Percentiles rank a stretch among this genome's conserved stretches.
Conservation (phyloP, 2,797 vertebrate genomes). For the Ctenosaura bakeri region DNA sequence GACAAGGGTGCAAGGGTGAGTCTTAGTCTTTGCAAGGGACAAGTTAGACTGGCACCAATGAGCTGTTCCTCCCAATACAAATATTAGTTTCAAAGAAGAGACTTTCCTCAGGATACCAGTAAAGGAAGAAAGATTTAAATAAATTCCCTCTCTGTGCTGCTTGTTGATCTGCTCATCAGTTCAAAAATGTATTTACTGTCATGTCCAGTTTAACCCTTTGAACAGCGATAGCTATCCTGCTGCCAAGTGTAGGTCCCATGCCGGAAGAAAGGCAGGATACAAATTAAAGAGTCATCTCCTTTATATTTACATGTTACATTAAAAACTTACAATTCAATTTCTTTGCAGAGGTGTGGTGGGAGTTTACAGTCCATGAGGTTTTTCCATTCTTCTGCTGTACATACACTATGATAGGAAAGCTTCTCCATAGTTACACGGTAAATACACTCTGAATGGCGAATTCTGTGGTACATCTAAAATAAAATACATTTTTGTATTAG, state of each 20-base stretch:
- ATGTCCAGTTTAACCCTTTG: neutral
- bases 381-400: constrained; percentile 97
- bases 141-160: neutral
- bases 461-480: constrained; percentile 96
- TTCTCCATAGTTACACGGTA: constrained; percentile 99
- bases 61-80: neutral
- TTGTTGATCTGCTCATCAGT: neutral
- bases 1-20: too few species aligned
- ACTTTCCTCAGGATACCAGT: neutral
- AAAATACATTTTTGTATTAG: constrained; percentile 20
- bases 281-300: neutral
- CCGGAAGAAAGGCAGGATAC: too few species aligned
- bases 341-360: constrained; percentile 91
- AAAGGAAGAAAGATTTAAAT: neutral
- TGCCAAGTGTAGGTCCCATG: neutral
- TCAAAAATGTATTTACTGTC: neutral
- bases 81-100: neutral
- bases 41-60: neutral
- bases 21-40: too few species aligned
- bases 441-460: constrained; percentile 99
- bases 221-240: neutral
- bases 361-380: constrained; percentile 91
- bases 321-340: constrained; percentile 91
- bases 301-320: neutral
- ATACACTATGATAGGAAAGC: constrained; percentile 97